These are phyloP conservation scores for Drosophila tsacasi DNA, from an alignment of 1,140 invertebrate genomes.

Conservation along the genomic window DNA sequence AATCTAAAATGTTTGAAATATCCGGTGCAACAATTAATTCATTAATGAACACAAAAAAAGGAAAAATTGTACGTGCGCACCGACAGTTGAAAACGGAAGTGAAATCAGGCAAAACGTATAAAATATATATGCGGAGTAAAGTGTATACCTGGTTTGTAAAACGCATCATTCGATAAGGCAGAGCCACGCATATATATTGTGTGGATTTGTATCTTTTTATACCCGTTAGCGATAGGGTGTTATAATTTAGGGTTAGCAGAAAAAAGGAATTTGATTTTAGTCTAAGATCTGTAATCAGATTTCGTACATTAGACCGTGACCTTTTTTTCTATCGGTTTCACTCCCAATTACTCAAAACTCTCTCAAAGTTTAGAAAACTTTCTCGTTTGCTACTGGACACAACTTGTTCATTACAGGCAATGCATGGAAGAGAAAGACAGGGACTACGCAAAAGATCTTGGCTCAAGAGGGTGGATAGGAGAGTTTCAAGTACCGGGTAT, in stretches of 20 bases:
- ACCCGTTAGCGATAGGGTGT: not conserved
- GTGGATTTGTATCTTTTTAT: not conserved
- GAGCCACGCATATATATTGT: conserved; percentile 1
- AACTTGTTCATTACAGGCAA: too few species aligned
- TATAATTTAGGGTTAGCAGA: not conserved
- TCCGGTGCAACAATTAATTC: conserved; percentile 82
- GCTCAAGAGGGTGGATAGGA: too few species aligned
- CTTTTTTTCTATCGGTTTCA: not conserved
- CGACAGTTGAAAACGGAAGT: conserved; percentile 65
- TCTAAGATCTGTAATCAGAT: not conserved
- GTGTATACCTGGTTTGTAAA: conserved; percentile 42
- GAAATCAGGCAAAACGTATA: conserved; percentile 63
- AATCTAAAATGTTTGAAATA: conserved; percentile 84
- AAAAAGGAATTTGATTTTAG: not conserved
- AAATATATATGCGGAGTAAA: conserved; percentile 34
- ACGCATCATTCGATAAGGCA: conserved; percentile 36
- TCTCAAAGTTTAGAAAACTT: too few species aligned
- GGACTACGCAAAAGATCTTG: too few species aligned
- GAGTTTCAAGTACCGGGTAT: too few species aligned
- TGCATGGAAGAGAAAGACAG: too few species aligned
- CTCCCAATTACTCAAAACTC: not conserved
- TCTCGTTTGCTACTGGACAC: too few species aligned
- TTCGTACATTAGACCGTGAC: not conserved
- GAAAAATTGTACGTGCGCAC: conserved; percentile 19
- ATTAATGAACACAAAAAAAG: conserved; percentile 59